These are phyloP conservation scores for Monopterus albus DNA, from an alignment of 2,113 vertebrate species.

Conservation along the genomic window DNA sequence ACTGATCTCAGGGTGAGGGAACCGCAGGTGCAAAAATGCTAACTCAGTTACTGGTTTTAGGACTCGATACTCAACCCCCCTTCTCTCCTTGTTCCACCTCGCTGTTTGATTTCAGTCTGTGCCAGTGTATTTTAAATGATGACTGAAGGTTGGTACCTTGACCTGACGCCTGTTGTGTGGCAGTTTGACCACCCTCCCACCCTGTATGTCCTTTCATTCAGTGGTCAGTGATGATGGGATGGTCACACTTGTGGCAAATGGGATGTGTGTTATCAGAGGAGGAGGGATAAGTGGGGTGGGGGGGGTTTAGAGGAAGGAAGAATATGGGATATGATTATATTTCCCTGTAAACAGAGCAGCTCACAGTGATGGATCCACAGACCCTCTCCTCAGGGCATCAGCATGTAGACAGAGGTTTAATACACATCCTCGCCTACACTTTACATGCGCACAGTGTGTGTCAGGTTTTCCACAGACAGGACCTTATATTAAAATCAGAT, in stretches of 20 bases:
- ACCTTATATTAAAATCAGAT: background rate
- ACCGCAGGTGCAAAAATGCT: too few species aligned
- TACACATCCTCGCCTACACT: constrained; percentile 1
- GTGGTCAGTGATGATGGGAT: constrained; percentile 37
- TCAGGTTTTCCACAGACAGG: background rate
- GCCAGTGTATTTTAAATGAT: background rate
- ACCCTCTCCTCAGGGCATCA: constrained; percentile 47
- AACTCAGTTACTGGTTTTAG: too few species aligned
- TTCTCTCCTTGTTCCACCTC: background rate
- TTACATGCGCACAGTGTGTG: too few species aligned
- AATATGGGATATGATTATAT: constrained; percentile 77
- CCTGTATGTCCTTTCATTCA: constrained; percentile 19
- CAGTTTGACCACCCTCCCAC: background rate
- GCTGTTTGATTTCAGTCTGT: background rate
- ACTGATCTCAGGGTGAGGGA: too few species aligned
- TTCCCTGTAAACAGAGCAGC: constrained; percentile 73
- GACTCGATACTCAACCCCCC: too few species aligned
- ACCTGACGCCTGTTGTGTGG: constrained; percentile 22
- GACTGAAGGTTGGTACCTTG: background rate
- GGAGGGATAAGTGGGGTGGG: background rate
- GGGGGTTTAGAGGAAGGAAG: constrained; percentile 75
- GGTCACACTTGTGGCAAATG: constrained; percentile 16
- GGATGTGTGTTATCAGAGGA: constrained; percentile 20
- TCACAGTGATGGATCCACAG: constrained; percentile 72
- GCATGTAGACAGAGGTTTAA: constrained; percentile 7